Conservation (phyloP, 1,140 invertebrate species). For the Bombus pascuorum region DNA sequence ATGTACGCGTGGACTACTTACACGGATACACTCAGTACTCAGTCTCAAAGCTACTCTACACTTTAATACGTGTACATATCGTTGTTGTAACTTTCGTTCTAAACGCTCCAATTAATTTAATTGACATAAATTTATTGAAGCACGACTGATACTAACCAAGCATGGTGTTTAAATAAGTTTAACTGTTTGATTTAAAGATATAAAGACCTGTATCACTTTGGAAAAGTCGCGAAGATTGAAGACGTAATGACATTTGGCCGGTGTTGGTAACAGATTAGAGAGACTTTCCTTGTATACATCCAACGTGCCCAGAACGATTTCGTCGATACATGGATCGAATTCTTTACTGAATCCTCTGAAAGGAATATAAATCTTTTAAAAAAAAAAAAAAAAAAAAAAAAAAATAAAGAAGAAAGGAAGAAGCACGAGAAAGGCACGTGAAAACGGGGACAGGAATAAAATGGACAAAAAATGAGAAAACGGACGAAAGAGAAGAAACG, state of each 20-base stretch:
- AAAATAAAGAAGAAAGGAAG: not conserved
- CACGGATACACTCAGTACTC: too few relatives aligned
- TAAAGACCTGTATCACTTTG: constrained; percentile 90
- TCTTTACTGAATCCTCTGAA: constrained; percentile 96
- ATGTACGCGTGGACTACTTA: too few relatives aligned
- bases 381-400: not conserved
- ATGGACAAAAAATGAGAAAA: not conserved
- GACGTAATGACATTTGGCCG: constrained; percentile 95
- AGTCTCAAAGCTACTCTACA: too few relatives aligned
- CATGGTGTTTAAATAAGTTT: not conserved
- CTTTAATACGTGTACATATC: too few relatives aligned
- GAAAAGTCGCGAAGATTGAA: constrained; percentile 98
- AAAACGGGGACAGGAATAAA: too few relatives aligned
- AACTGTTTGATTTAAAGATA: not conserved
- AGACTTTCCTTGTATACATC: constrained; percentile 94
- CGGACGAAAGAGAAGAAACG: not conserved
- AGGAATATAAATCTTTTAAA: constrained; percentile 34
- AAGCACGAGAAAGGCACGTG: not conserved
- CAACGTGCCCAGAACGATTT: constrained; percentile 93
- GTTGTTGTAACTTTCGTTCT: too few relatives aligned
- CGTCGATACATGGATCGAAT: constrained; percentile 95
- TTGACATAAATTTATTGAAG: not conserved
- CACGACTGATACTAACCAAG: not conserved
- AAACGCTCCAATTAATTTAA: too few relatives aligned
- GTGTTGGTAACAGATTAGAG: constrained; percentile 92